phyloP scores from a whole-genome alignment of 2,113 vertebrate species.

The Anolis sagrei region DNA sequence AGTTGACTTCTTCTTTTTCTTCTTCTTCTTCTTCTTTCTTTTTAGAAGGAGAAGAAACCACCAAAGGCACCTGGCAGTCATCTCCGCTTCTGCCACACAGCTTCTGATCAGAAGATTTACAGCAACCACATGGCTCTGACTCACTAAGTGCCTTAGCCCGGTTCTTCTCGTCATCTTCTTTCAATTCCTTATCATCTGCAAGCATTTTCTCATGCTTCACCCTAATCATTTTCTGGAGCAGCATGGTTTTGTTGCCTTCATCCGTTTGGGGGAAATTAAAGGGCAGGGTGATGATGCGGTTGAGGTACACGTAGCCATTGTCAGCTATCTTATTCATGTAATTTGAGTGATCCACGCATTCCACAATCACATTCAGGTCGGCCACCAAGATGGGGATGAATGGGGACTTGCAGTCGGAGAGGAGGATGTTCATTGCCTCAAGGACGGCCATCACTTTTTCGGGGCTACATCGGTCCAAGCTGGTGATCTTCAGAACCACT shows the following conservation, averaged over 20 bases:
- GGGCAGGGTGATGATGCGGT: conserved; percentile 79
- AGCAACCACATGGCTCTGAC: not conserved
- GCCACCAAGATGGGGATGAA: conserved; percentile 83
- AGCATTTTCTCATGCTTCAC: not conserved
- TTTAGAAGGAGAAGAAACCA: not conserved
- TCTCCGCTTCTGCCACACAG: not conserved
- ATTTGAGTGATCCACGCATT: conserved; percentile 79
- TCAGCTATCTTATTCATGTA: conserved; percentile 69
- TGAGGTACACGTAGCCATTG: conserved; percentile 76
- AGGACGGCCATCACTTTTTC: conserved; percentile 79
- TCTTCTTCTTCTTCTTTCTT: too few relatives aligned
- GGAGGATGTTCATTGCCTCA: conserved; percentile 83
- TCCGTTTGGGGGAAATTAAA: conserved; percentile 80
- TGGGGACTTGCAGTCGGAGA: conserved; percentile 80
- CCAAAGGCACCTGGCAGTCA: not conserved
- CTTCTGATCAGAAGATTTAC: not conserved
- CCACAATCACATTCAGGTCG: too few relatives aligned
- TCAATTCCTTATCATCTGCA: not conserved
- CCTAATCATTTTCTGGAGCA: conserved; percentile 68
- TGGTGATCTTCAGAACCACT: conserved; percentile 81
- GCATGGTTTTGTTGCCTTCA: conserved; percentile 64
- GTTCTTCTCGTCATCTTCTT: not conserved
- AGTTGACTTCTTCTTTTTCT: conserved; percentile 29
- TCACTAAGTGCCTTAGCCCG: not conserved
- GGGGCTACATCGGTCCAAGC: conserved; percentile 80